Evolutionary conservation across 2,797 vertebrate species (phyloP).

Genomic region (Arctocebus calabarensis): DNA sequence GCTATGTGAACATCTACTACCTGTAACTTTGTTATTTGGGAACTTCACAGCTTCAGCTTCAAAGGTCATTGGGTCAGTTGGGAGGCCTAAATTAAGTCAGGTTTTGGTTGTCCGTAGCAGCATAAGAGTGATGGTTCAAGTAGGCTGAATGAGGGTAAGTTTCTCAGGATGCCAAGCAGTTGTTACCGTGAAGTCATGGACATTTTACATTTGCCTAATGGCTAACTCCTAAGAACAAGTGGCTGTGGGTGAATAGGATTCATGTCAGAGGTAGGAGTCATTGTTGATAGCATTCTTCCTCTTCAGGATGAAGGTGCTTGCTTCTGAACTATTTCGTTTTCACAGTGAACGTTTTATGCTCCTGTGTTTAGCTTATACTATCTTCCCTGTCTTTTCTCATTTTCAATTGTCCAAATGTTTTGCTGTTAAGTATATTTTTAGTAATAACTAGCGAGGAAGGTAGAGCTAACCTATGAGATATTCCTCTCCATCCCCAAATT

Average conservation of each 20-base stretch:
- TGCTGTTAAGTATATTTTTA: background rate
- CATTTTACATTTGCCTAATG: background rate
- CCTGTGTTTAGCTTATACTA: background rate
- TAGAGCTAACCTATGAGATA: conserved; percentile 3
- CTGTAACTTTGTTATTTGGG: conserved; percentile 35
- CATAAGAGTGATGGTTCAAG: background rate
- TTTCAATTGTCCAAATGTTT: background rate
- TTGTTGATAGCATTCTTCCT: background rate
- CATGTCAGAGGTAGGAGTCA: background rate
- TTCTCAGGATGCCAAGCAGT: background rate
- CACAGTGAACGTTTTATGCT: background rate
- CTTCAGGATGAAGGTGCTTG: conserved; percentile 14
- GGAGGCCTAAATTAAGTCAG: conserved; percentile 24
- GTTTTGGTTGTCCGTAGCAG: background rate
- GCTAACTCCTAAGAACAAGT: background rate
- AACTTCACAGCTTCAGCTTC: conserved; percentile 41
- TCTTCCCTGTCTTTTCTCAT: background rate
- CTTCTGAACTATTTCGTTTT: conserved; percentile 27
- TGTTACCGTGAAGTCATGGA: background rate
- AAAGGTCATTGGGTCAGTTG: conserved; percentile 1
- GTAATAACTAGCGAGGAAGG: conserved; percentile 19
- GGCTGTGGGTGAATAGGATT: background rate
- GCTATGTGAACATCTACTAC: conserved; percentile 23
- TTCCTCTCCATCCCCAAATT: background rate
- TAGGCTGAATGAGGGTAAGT: background rate